Conservation (phyloP, 2,797 vertebrate genomes). For the Phalloptychus januarius region DNA sequence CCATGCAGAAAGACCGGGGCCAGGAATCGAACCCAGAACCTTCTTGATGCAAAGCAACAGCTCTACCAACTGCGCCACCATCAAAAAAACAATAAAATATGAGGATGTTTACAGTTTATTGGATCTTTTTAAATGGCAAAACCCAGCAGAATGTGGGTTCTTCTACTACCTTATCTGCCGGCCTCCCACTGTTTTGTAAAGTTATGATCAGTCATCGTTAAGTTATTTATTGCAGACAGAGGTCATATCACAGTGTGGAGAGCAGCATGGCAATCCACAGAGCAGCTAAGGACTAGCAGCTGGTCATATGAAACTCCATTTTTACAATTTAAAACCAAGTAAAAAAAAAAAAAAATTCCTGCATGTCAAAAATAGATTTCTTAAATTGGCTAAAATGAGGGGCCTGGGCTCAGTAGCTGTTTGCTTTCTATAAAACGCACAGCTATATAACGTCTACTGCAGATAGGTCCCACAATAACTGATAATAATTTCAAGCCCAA, state of each 20-base stretch:
- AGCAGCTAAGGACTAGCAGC: background rate
- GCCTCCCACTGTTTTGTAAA: background rate
- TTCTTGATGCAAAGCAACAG: too few relatives aligned
- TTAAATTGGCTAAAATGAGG: background rate
- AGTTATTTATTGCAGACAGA: background rate
- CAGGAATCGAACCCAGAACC: too few relatives aligned
- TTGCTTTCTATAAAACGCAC: background rate
- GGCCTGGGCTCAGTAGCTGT: background rate
- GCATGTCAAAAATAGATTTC: background rate
- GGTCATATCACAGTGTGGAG: background rate
- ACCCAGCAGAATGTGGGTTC: background rate
- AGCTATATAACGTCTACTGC: background rate
- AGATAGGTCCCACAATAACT: background rate
- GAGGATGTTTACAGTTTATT: too few relatives aligned
- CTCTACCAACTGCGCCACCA: too few relatives aligned
- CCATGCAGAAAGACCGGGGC: too few relatives aligned
- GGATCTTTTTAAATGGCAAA: too few relatives aligned
- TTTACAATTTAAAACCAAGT: background rate
- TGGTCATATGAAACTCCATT: background rate
- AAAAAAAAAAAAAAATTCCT: background rate
- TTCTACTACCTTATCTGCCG: background rate
- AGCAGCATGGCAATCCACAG: background rate
- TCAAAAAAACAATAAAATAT: too few relatives aligned
- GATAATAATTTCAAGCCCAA: background rate
- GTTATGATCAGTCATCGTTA: background rate